Evolutionary conservation across 2,797 vertebrate species (phyloP).

Genomic region (Pseudochirops cupreus): DNA sequence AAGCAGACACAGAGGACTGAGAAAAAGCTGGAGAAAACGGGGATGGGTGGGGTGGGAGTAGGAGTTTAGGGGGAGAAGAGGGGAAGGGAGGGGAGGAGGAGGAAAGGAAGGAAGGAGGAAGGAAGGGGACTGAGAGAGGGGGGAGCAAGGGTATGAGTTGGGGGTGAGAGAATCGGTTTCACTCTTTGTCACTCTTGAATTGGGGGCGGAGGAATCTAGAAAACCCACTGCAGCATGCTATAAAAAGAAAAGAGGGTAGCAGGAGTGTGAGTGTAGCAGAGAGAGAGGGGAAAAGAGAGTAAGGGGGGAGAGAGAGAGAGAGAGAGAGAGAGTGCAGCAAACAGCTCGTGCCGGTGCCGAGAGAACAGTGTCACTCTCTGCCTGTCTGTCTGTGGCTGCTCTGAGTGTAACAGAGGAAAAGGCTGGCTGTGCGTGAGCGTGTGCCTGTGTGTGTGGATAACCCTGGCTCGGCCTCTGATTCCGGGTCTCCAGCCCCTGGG

Average conservation of each 20-base stretch:
- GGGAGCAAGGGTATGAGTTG: background rate
- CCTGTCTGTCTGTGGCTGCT: background rate
- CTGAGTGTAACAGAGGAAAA: background rate
- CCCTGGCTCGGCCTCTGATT: background rate
- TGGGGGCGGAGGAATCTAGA: conserved; percentile 88
- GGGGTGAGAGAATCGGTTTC: conserved; percentile 83
- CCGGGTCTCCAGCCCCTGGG: background rate
- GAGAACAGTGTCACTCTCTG: background rate
- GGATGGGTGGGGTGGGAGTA: background rate
- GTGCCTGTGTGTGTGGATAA: background rate
- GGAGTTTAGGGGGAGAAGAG: background rate
- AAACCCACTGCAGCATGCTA: conserved; percentile 85
- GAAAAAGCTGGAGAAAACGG: background rate
- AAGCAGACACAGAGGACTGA: background rate
- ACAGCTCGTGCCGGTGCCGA: background rate
- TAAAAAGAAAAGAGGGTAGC: conserved; percentile 88
- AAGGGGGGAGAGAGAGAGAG: background rate
- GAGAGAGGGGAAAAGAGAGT: background rate
- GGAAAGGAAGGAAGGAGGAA: background rate
- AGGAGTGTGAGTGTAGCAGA: background rate
- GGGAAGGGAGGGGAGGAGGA: background rate
- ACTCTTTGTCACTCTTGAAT: conserved; percentile 86
- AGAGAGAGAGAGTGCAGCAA: background rate
- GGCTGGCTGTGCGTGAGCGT: background rate
- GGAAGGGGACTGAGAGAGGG: background rate